Conservation (phyloP, 2,888 invertebrate species). For the Spodoptera exigua region DNA sequence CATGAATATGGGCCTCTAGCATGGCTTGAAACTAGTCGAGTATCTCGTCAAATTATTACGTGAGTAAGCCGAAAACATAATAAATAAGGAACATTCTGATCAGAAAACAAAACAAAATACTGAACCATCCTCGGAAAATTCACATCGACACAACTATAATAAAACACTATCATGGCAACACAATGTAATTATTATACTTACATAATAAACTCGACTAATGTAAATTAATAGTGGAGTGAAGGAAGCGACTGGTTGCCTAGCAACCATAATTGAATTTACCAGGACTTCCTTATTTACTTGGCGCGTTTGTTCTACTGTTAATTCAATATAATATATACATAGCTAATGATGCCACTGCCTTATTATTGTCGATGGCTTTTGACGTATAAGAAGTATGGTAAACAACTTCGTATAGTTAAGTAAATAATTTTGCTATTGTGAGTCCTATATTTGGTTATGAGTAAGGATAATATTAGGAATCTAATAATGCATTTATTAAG, state of each 20-base stretch:
- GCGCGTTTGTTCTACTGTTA: constrained; percentile 50
- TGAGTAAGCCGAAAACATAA: too few relatives aligned
- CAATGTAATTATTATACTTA: constrained; percentile 26
- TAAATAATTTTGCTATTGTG: too few relatives aligned
- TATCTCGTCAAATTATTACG: too few relatives aligned
- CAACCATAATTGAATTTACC: constrained; percentile 66
- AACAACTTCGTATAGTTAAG: too few relatives aligned
- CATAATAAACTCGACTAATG: constrained; percentile 40
- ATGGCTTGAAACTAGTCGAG: too few relatives aligned
- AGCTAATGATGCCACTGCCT: constrained; percentile 38
- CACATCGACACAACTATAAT: constrained; percentile 26
- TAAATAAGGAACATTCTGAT: background rate
- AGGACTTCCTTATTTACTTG: constrained; percentile 57
- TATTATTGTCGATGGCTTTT: too few relatives aligned
- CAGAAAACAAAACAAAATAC: background rate
- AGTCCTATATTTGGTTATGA: too few relatives aligned
- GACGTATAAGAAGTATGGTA: too few relatives aligned
- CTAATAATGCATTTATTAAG: too few relatives aligned
- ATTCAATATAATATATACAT: constrained; percentile 38
- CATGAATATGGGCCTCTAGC: too few relatives aligned
- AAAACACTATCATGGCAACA: constrained; percentile 24
- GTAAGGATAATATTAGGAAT: too few relatives aligned
- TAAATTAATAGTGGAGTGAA: constrained; percentile 57
- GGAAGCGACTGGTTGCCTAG: constrained; percentile 55
- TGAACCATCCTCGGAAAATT: background rate